These are phyloP conservation scores for Plodia interpunctella DNA, from an alignment of 1,140 invertebrate species.

Conservation along the genomic window DNA sequence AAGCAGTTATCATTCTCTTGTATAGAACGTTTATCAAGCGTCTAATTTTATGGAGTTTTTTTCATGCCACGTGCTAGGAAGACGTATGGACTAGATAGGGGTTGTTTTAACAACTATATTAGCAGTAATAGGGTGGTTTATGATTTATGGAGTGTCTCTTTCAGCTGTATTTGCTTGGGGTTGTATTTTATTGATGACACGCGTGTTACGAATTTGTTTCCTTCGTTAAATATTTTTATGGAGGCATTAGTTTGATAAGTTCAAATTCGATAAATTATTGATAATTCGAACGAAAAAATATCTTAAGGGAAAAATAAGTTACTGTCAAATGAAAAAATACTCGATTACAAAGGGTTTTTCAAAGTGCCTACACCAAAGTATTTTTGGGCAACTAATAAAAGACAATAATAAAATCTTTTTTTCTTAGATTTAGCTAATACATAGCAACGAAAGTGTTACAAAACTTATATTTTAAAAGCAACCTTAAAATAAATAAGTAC, in stretches of 20 bases:
- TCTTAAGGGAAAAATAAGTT: too few species aligned
- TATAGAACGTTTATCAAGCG: slow-evolving; percentile 45
- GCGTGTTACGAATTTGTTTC: slow-evolving; percentile 49
- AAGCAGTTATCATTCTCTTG: slow-evolving; percentile 67
- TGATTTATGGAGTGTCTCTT: slow-evolving; percentile 72
- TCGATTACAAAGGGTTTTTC: too few species aligned
- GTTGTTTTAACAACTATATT: slow-evolving; percentile 76
- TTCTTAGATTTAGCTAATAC: too few species aligned
- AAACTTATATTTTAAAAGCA: background rate
- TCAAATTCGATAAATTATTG: background rate
- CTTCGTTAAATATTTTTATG: slow-evolving; percentile 32
- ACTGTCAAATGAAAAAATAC: too few species aligned
- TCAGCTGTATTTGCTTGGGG: slow-evolving; percentile 65
- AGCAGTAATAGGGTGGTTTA: slow-evolving; percentile 65
- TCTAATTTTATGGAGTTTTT: slow-evolving; percentile 63
- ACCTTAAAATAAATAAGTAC: background rate
- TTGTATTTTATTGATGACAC: slow-evolving; percentile 66
- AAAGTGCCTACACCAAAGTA: too few species aligned
- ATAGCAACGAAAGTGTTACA: too few species aligned
- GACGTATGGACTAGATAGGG: slow-evolving; percentile 66
- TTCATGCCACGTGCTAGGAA: slow-evolving; percentile 60
- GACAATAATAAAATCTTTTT: too few species aligned
- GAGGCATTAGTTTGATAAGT: background rate
- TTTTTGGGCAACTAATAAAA: too few species aligned
- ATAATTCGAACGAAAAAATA: background rate